These are phyloP conservation scores for Sphaeramia orbicularis DNA, from an alignment of 2,797 vertebrate species.

Conservation along the genomic window DNA sequence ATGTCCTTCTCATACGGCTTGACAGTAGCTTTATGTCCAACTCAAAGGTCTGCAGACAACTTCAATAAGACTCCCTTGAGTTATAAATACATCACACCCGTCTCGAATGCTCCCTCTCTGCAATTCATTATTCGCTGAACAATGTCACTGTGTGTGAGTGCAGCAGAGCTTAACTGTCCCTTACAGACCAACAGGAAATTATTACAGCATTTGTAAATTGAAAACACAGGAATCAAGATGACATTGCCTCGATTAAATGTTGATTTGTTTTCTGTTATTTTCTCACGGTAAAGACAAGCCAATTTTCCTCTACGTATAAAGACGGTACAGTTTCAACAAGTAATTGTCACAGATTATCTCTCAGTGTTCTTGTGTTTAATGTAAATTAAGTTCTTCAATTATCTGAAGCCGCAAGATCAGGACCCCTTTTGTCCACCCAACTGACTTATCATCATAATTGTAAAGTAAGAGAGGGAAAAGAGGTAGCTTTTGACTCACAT, in stretches of 20 bases:
- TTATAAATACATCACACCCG: slow-evolving; percentile 28
- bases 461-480: background rate
- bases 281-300: slow-evolving; percentile 19
- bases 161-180: background rate
- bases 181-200: slow-evolving; percentile 37
- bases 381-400: slow-evolving; percentile 49
- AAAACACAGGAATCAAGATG: slow-evolving; percentile 21
- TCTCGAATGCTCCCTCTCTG: slow-evolving; percentile 10
- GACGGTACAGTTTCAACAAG: slow-evolving; percentile 21
- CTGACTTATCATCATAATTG: slow-evolving; percentile 7
- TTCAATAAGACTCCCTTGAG: slow-evolving; percentile 29
- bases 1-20: slow-evolving; percentile 23
- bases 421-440: slow-evolving; percentile 7
- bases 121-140: slow-evolving; percentile 29
- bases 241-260: slow-evolving; percentile 40
- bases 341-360: slow-evolving; percentile 20
- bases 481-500: slow-evolving; percentile 88
- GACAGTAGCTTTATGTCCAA: slow-evolving; percentile 52
- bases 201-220: slow-evolving; percentile 27
- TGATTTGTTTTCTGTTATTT: slow-evolving; percentile 54
- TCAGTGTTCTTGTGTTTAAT: slow-evolving; percentile 15
- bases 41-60: slow-evolving; percentile 42
- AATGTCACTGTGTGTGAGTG: background rate
- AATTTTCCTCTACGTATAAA: slow-evolving; percentile 43
- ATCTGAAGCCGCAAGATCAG: slow-evolving; percentile 13